Evolutionary conservation across 2,113 vertebrate genomes (phyloP), one percentile per base, ranked within the genome.

Genomic region (Sus scrofa): DNA sequence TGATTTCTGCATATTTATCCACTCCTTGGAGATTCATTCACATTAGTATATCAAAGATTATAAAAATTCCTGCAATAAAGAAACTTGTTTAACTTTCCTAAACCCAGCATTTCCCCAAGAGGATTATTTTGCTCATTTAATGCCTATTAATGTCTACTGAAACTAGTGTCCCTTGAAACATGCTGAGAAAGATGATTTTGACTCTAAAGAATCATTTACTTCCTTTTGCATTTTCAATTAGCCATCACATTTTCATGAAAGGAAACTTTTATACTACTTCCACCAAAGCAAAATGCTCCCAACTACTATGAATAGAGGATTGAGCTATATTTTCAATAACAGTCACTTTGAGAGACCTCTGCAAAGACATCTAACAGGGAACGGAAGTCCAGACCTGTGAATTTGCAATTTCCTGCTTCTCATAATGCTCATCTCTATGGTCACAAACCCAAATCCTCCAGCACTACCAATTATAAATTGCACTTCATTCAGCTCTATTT

Each of bases 401-500:
- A 95, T 96, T n/a, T 93, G 93, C 71, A 91, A 62, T 92, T 95
- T 97, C 94, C 93, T 95, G 37, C 85, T 71, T 75, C 79, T 79
- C 70, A 83, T 70, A 52, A 63, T n/a, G 79, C 82, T 39, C 63
- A 44, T 89, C 74, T 97, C 86, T 84, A 60, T 62, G 68, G 94
- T 84, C 89, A 91, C 62, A 97, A 96, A 91, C 65, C 71, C 94
- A 89, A 95, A 93, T 91, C 78, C 89, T 89, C 34, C 50, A 82
- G 67, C 39, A 30, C 65, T 34, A 91, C 94, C 94, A 97, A 96
- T 97, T 97, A 95, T 65, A 95, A 94, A 81, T 30, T 19, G 24
- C 34, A 54, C 30, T 75, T 60, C 93, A 95, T 97, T 97, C 94
- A 97, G 24, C n/a, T 89, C 91, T 34, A 79, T 95, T 97, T 96